Evolutionary conservation across 2,797 vertebrate species (phyloP).

Genomic region (Rhincodon typus): DNA sequence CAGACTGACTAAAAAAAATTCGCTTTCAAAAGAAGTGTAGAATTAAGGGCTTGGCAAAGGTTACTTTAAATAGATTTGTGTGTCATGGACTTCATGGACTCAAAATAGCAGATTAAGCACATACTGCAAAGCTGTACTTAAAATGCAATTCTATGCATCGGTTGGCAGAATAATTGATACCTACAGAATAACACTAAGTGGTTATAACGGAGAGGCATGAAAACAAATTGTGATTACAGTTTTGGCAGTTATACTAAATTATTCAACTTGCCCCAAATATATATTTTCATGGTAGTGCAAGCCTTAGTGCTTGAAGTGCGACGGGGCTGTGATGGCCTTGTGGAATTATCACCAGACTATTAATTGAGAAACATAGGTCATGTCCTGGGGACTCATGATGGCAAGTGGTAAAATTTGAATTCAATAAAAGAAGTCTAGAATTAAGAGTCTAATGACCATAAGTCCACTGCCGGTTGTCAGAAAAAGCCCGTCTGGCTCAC

Average conservation of each 20-base stretch:
- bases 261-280: neutral
- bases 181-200: neutral
- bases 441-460: no score
- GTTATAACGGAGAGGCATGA: neutral
- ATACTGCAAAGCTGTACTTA: conserved; percentile 25
- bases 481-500: no score
- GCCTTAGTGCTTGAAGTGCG: neutral
- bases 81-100: conserved; percentile 20
- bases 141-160: conserved; percentile 8
- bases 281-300: neutral
- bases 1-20: neutral
- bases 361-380: no score
- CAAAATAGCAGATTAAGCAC: conserved; percentile 26
- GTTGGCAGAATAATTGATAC: conserved; percentile 27
- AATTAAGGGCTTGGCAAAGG: neutral
- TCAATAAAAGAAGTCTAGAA: no score
- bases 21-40: neutral
- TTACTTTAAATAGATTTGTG: conserved; percentile 23
- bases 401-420: no score
- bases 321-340: no score
- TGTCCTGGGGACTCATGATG: no score
- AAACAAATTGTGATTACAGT: conserved; percentile 16
- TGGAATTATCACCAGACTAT: no score
- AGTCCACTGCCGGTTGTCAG: no score
- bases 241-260: neutral